Percentiles rank a stretch among this genome's conserved stretches.
Evolutionary conservation across 2,888 invertebrate species (phyloP).

Genomic region (Drosophila lutescens): DNA sequence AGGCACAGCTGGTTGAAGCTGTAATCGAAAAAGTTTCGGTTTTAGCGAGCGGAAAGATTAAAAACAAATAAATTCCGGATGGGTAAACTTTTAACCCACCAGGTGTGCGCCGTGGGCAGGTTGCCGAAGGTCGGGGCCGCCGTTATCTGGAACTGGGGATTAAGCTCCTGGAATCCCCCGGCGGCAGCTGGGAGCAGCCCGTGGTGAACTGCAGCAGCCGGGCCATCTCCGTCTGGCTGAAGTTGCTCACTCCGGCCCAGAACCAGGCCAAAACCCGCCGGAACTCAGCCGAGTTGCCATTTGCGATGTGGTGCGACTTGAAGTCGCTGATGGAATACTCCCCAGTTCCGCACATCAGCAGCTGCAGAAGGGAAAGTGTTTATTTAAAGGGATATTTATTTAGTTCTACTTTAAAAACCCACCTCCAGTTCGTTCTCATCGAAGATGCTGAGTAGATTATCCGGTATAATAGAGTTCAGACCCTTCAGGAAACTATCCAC

Average conservation of each 20-base stretch:
- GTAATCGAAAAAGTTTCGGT: slow-evolving; percentile 76
- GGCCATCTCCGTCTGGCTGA: slow-evolving; percentile 96
- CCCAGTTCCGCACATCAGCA: slow-evolving; percentile 96
- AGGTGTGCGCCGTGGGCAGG: slow-evolving; percentile 97
- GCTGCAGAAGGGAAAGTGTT: slow-evolving; percentile 85
- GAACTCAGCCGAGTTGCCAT: slow-evolving; percentile 92
- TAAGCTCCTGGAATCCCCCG: slow-evolving; percentile 96
- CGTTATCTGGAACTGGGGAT: slow-evolving; percentile 96
- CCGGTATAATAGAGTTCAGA: slow-evolving; percentile 95
- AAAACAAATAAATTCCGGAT: neutral
- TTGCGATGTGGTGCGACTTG: slow-evolving; percentile 93
- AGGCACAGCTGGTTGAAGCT: slow-evolving; percentile 98
- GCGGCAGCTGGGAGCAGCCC: slow-evolving; percentile 95
- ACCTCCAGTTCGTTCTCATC: slow-evolving; percentile 98
- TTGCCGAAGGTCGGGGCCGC: slow-evolving; percentile 95
- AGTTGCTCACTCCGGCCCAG: slow-evolving; percentile 95
- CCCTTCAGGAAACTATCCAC: slow-evolving; percentile 95
- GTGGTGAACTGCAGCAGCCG: slow-evolving; percentile 96
- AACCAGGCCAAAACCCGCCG: slow-evolving; percentile 94
- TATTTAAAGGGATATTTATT: neutral
- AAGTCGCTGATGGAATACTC: slow-evolving; percentile 96
- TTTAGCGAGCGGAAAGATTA: neutral
- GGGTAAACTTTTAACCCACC: slow-evolving; percentile 85
- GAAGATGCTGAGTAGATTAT: slow-evolving; percentile 96
- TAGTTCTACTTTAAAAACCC: slow-evolving; percentile 45